Base-by-base conservation (phyloP, 2,888 invertebrate species). In the Entomobrya multifasciata region DNA sequence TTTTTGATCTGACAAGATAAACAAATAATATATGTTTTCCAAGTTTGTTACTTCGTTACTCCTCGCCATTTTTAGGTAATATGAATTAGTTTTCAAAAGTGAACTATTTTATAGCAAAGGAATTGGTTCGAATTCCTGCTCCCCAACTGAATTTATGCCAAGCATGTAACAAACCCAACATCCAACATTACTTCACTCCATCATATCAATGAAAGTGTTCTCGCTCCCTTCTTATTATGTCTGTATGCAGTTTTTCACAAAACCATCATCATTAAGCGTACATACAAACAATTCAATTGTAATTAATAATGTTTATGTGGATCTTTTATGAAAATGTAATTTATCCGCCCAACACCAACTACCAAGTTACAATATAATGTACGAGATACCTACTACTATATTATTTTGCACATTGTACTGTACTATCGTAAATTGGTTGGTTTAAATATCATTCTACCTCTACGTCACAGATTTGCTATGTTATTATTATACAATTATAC, bases 61-160 rank as follows among this genome's bases (percentile, higher is more conserved):
- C n/a, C n/a, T n/a, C n/a, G n/a, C n/a, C n/a, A n/a, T n/a, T n/a
- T n/a, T n/a, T n/a, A n/a, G n/a, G n/a, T n/a, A n/a, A n/a, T n/a
- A n/a, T n/a, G n/a, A n/a, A n/a, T n/a, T n/a, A n/a, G n/a, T n/a
- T n/a, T n/a, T n/a, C n/a, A n/a, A n/a, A n/a, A n/a, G n/a, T n/a
- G n/a, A n/a, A n/a, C n/a, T n/a, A n/a, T n/a, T n/a, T n/a, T n/a
- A n/a, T n/a, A n/a, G n/a, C n/a, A n/a, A n/a, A n/a, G n/a, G n/a
- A n/a, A n/a, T n/a, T n/a, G n/a, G n/a, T n/a, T n/a, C n/a, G n/a
- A n/a, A n/a, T n/a, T n/a, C n/a, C n/a, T n/a, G n/a, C n/a, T n/a
- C n/a, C n/a, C n/a, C n/a, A n/a, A n/a, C n/a, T 49, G 65, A 79
- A 79, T 79, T 79, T 79, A 79, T 79, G 79, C 79, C 49, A 65